These are phyloP conservation scores for Amphibalanus amphitrite DNA, from an alignment of 1,140 invertebrate species.

Conservation along the genomic window DNA sequence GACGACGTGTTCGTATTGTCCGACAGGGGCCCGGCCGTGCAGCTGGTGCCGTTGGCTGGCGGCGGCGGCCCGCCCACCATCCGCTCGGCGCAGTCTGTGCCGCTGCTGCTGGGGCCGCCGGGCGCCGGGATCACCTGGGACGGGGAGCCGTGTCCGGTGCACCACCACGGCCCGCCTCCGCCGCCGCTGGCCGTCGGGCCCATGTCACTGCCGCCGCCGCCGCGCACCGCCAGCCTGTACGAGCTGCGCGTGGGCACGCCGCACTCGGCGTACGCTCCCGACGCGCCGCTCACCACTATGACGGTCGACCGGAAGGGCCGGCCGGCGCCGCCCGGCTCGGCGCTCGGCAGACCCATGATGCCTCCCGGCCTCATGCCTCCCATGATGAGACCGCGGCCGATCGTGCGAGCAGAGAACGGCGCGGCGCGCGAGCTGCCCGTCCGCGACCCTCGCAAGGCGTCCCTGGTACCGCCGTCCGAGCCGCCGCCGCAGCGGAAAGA, in stretches of 20 bases:
- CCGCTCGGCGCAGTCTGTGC: conserved; percentile 18
- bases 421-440: conserved; percentile 17
- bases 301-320: conserved; percentile 14
- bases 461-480: conserved; percentile 10
- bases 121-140: conserved; percentile 19
- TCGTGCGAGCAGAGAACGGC: conserved; percentile 20
- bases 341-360: conserved; percentile 13
- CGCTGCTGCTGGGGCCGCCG: conserved; percentile 12
- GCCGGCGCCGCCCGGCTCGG: conserved; percentile 13
- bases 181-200: conserved; percentile 62
- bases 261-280: conserved; percentile 12
- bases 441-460: conserved; percentile 15
- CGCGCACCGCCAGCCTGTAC: conserved; percentile 17
- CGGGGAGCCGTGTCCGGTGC: conserved; percentile 20
- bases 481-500: conserved; percentile 9
- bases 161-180: conserved; percentile 50
- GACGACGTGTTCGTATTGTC: no score
- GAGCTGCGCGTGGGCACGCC: conserved; percentile 16
- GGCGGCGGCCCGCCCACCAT: neutral
- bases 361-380: conserved; percentile 17
- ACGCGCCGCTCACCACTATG: neutral
- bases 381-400: conserved; percentile 16
- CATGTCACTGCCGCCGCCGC: conserved; percentile 45
- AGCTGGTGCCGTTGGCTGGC: neutral
- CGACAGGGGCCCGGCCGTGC: neutral